These are phyloP conservation scores for Hydrozoanthus gracilis DNA, from an alignment of 92 coral and sea anemone species.

Conservation along the genomic window DNA sequence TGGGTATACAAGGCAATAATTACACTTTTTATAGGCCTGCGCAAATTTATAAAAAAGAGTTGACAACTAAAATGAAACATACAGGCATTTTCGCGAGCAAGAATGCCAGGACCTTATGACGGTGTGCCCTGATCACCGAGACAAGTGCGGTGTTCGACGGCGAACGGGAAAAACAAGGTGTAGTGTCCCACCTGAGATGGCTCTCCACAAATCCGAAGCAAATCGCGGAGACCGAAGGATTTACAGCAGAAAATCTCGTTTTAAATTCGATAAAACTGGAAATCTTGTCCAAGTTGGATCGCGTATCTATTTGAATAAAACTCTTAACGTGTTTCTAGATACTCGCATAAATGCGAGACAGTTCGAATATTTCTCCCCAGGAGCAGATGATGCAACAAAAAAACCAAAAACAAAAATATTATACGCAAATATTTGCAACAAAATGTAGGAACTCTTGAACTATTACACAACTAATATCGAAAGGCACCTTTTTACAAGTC, in stretches of 20 bases:
- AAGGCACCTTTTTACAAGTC: too few species aligned
- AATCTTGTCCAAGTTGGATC: slow-evolving; percentile 54
- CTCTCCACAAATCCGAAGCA: slow-evolving; percentile 45
- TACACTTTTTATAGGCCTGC: background rate
- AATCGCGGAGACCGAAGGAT: slow-evolving; percentile 53
- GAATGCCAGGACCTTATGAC: slow-evolving; percentile 56
- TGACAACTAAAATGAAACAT: background rate
- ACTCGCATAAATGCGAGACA: background rate
- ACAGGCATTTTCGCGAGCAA: slow-evolving; percentile 39
- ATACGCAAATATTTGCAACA: background rate
- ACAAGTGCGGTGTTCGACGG: slow-evolving; percentile 55
- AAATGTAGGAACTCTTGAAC: background rate
- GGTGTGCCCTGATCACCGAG: slow-evolving; percentile 54
- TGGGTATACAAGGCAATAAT: slow-evolving; percentile 19
- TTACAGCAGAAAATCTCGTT: slow-evolving; percentile 45
- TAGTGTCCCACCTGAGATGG: slow-evolving; percentile 57
- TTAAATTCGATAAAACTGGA: slow-evolving; percentile 42
- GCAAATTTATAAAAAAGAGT: background rate
- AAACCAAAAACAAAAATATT: background rate
- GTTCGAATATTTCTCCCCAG: background rate
- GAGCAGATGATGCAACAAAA: background rate
- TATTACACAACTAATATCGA: too few species aligned
- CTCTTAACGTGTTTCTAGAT: background rate
- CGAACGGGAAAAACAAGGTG: slow-evolving; percentile 57
- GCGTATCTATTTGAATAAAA: slow-evolving; percentile 34